Percentiles rank a stretch among this genome's conserved stretches.
Evolutionary conservation across 1,140 invertebrate genomes (phyloP).

Genomic region (Pinna nobilis): DNA sequence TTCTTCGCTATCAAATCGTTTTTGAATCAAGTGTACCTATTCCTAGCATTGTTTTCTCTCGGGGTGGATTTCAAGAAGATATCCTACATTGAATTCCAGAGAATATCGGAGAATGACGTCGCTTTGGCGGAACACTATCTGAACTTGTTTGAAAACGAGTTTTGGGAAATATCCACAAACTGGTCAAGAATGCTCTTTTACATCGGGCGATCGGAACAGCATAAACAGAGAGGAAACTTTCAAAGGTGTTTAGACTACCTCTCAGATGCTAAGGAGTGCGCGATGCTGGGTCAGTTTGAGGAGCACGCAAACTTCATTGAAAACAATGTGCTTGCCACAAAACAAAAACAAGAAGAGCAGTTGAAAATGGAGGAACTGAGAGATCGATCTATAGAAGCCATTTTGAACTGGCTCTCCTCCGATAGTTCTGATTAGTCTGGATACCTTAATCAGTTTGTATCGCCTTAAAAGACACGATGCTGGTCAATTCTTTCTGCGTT

Average conservation of each 20-base stretch:
- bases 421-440: too few relatives aligned
- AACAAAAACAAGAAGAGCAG: too few relatives aligned
- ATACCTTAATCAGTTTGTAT: too few relatives aligned
- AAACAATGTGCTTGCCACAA: conserved; percentile 16
- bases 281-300: neutral
- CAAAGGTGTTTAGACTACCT: conserved; percentile 20
- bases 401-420: too few relatives aligned
- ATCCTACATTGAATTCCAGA: neutral
- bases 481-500: too few relatives aligned
- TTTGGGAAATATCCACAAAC: conserved; percentile 19
- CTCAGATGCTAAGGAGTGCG: neutral
- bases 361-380: too few relatives aligned
- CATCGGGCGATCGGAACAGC: conserved; percentile 25
- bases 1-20: conserved; percentile 27
- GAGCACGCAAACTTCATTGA: conserved; percentile 20
- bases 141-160: conserved; percentile 27
- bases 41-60: conserved; percentile 30
- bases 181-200: conserved; percentile 33
- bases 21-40: conserved; percentile 37
- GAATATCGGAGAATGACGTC: conserved; percentile 3
- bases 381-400: too few relatives aligned
- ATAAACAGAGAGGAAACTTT: conserved; percentile 16
- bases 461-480: too few relatives aligned
- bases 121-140: conserved; percentile 26
- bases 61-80: conserved; percentile 31